Evolutionary conservation across 2,113 vertebrate species (phyloP).

Genomic region (Calidris pygmaea): DNA sequence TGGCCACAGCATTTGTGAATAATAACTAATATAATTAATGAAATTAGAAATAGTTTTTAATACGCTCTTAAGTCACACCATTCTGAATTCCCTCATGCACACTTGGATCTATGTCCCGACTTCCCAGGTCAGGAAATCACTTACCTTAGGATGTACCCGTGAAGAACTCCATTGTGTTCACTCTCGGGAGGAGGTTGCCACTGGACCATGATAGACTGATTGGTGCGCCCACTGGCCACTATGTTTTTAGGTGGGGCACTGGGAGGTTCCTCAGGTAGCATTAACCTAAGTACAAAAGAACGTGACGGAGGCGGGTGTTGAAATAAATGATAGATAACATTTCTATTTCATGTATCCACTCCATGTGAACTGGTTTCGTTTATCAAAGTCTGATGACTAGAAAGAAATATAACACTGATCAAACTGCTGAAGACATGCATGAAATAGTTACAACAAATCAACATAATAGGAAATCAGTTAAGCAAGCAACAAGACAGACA

Average conservation of each 20-base stretch:
- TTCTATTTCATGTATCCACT: background rate
- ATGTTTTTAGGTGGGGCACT: slow-evolving; percentile 95
- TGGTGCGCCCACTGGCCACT: slow-evolving; percentile 93
- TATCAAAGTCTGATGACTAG: background rate
- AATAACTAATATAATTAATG: background rate
- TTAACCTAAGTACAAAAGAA: slow-evolving; percentile 74
- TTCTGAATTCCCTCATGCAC: background rate
- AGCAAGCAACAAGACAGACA: slow-evolving; percentile 45
- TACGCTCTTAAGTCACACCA: background rate
- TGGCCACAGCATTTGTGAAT: background rate
- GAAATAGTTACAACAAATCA: slow-evolving; percentile 60
- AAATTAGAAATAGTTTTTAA: background rate
- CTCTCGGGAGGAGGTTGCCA: slow-evolving; percentile 96
- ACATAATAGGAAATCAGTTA: slow-evolving; percentile 57
- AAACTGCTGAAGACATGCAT: slow-evolving; percentile 14
- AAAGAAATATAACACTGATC: slow-evolving; percentile 23
- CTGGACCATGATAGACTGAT: slow-evolving; percentile 98
- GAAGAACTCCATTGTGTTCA: slow-evolving; percentile 90
- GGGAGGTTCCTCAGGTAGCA: slow-evolving; percentile 92
- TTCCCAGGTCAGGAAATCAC: background rate
- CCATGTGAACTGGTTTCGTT: background rate
- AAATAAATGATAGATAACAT: background rate
- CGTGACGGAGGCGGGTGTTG: background rate
- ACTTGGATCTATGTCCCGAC: fast-evolving
- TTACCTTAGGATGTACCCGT: slow-evolving; percentile 92